Evolutionary conservation across 2,888 invertebrate genomes (phyloP).

Genomic region (Phortica magna): DNA sequence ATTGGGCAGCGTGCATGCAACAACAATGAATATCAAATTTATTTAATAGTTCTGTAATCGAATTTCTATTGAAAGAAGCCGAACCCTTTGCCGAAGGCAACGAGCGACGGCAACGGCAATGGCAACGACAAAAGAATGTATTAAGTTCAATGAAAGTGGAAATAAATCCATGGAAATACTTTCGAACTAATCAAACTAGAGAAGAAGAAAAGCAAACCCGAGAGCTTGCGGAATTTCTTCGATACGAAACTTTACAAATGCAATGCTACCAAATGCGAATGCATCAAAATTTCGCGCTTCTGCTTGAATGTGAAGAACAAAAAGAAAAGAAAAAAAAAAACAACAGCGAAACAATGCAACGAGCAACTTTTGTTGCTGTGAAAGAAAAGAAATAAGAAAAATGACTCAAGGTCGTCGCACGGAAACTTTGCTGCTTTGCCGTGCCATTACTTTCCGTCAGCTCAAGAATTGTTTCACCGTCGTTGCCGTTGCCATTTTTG

Average conservation of each 20-base stretch:
- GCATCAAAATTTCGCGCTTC: not conserved
- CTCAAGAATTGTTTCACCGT: not conserved
- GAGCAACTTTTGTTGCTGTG: constrained; percentile 4
- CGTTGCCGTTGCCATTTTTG: not conserved
- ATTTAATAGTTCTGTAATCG: constrained; percentile 24
- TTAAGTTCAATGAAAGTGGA: not conserved
- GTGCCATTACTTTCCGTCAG: too few species aligned
- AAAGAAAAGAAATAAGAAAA: not conserved
- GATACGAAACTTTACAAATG: constrained; percentile 11
- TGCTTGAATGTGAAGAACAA: not conserved
- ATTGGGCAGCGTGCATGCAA: too few species aligned
- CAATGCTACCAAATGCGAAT: not conserved
- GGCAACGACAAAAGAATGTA: not conserved
- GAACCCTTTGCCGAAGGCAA: not conserved
- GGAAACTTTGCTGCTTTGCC: constrained; percentile 9
- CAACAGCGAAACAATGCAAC: constrained; percentile 2
- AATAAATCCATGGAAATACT: constrained; percentile 20
- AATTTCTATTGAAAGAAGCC: constrained; percentile 24
- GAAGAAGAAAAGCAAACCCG: not conserved
- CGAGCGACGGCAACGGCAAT: not conserved
- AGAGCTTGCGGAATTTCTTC: constrained; percentile 2
- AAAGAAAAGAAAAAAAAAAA: not conserved
- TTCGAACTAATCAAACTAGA: constrained; percentile 1
- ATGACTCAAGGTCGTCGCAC: constrained; percentile 23
- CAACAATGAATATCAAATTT: not conserved